Conservation (phyloP, 2,888 invertebrate genomes). For the Dinocampus coccinellae region DNA sequence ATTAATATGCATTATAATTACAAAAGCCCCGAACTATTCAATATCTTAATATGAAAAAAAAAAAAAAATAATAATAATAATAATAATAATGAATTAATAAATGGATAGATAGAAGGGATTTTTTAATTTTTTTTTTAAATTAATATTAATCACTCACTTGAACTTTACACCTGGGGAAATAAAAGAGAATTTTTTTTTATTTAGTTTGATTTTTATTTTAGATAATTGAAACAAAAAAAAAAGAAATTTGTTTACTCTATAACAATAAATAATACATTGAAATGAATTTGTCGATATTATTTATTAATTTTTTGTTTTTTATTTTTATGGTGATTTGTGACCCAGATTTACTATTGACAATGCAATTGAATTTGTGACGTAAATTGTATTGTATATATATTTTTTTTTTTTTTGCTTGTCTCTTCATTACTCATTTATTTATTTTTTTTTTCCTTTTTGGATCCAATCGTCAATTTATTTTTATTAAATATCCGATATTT, state of each 20-base stretch:
- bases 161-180: too few species aligned
- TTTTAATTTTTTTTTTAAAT: neutral
- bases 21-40: neutral
- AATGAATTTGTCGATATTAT: too few species aligned
- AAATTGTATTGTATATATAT: neutral
- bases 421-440: neutral
- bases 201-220: too few species aligned
- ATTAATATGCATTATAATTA: neutral
- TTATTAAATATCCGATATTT: neutral
- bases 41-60: neutral
- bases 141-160: too few species aligned
- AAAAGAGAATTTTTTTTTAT: too few species aligned
- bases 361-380: neutral
- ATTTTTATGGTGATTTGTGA: neutral
- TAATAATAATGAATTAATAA: too few species aligned
- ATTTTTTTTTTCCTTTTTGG: neutral
- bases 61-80: neutral
- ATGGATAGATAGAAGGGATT: neutral
- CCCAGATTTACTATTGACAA: neutral
- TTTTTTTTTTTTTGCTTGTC: neutral
- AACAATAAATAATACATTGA: too few species aligned
- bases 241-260: too few species aligned
- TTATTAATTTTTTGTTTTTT: too few species aligned
- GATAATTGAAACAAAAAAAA: too few species aligned
- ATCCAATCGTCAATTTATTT: neutral